Evolutionary conservation across 1,140 invertebrate species (phyloP), one percentile per base, ranked within the genome.

Genomic region (Sminthurides bifidus): DNA sequence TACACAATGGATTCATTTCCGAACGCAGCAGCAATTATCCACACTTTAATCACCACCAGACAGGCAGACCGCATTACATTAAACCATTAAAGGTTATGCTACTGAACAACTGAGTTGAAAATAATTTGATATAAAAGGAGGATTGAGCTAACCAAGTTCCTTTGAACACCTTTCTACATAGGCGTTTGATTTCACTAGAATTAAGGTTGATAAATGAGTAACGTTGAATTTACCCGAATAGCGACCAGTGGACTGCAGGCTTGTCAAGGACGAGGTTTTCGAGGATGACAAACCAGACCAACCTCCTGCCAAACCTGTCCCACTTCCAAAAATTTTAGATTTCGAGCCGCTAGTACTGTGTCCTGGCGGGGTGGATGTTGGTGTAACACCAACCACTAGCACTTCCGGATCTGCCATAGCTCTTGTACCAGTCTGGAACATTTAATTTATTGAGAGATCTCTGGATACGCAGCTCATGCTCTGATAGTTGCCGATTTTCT

Each of bases 371-470:
- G n/a, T n/a, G n/a, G 55, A 29, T 19, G 58, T 56, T 65, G 43
- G 10, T 19, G 6, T 21, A 46, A 26, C 37, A 29, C 31, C 44
- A 44, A 26, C 81, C 82, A 50, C 79, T 79, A 67, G 80, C 79
- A 21, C 67, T 67, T 17, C 81, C 79, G 17, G 79, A 76, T 54
- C 80, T 76, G 8, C 67, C 68, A 19, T 83, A 84, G 69, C 87
- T 86, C 71, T 86, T 89, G 75, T 87, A 91, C 92, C 92, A 95
- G 68, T 94, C 89, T 38, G 92, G 92, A 33, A 94, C 82, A 73
- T 92, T 90, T 52, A 95, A 79, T 65, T 88, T 86, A 70, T 92
- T 87, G 60, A 95, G 72, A 21, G 89, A 93, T 61, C 89, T 81
- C 70, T 92, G 87, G 49, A 95, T 85, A 51, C 92, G 79, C 52